A percentile compares a stretch with the other conserved stretches of the same genome.
These are phyloP conservation scores for Lepilemur septentrionalis DNA, from an alignment of 2,797 vertebrate species.

Conservation along the genomic window DNA sequence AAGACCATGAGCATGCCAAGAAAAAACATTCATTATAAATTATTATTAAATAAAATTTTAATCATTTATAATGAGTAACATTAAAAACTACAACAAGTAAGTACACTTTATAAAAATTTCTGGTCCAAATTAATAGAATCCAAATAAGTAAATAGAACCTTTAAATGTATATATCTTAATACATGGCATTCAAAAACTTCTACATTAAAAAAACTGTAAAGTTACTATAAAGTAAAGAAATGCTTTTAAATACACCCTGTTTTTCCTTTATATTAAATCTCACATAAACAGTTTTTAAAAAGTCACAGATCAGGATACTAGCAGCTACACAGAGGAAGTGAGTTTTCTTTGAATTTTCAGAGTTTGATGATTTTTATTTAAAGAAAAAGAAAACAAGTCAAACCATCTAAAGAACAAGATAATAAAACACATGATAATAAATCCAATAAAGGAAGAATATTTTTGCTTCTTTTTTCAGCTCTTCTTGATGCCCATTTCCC, in stretches of 20 bases:
- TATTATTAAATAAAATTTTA: not conserved
- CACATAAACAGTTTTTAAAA: not conserved
- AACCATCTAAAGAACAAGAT: not conserved
- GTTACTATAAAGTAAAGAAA: not conserved
- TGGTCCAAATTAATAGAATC: not conserved
- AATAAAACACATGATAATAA: not conserved
- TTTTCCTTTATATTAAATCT: not conserved
- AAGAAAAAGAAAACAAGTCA: not conserved
- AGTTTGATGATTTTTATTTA: not conserved
- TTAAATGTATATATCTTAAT: constrained; percentile 7
- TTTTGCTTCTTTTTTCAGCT: not conserved
- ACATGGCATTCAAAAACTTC: not conserved
- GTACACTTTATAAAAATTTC: not conserved
- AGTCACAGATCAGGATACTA: not conserved
- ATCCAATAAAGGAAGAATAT: not conserved
- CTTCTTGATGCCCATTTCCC: not conserved
- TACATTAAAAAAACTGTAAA: not conserved
- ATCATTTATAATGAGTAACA: not conserved
- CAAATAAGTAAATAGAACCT: fast-evolving
- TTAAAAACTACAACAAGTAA: not conserved
- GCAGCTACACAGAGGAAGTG: fast-evolving
- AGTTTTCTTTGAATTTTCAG: not conserved
- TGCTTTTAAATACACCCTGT: not conserved
- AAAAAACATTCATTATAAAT: not conserved
- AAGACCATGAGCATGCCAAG: not conserved